A percentile compares a stretch with the other conserved stretches of the same genome.
phyloP scores from a whole-genome alignment of 2,797 vertebrate species.

The Alauda arvensis region DNA sequence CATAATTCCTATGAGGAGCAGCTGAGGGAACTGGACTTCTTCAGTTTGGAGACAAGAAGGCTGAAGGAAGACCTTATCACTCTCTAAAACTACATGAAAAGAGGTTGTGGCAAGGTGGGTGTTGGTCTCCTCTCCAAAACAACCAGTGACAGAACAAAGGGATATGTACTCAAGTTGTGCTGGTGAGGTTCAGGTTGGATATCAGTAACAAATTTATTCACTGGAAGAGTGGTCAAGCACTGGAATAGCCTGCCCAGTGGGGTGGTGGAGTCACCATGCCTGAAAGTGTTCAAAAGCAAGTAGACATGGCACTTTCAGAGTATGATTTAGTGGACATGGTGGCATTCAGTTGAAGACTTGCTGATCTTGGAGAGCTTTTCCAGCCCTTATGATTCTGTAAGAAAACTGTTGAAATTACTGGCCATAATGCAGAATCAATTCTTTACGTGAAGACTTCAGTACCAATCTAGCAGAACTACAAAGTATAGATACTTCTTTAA shows the following conservation, averaged over 20 bases:
- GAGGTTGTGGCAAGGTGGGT: not conserved
- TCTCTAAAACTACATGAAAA: not conserved
- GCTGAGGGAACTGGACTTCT: not conserved
- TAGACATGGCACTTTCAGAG: accelerated
- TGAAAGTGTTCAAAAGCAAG: not conserved
- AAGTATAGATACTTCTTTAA: not conserved
- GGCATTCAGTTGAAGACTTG: not conserved
- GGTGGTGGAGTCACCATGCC: not conserved
- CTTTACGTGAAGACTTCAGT: not conserved
- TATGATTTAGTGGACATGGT: not conserved
- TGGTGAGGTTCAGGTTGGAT: not conserved
- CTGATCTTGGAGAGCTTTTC: not conserved
- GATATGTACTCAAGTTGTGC: not conserved
- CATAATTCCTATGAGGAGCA: not conserved
- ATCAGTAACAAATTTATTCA: not conserved
- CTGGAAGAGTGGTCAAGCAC: not conserved
- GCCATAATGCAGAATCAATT: not conserved
- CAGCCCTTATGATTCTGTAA: not conserved
- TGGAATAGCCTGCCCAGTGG: not conserved
- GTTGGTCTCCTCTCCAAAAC: not conserved
- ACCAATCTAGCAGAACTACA: not conserved
- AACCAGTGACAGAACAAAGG: not conserved
- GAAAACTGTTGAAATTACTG: not conserved
- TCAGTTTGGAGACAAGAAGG: not conserved
- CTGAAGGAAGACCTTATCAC: accelerated